A percentile compares a stretch with the other conserved stretches of the same genome.
Conservation (phyloP, 2,113 vertebrate genomes). For the Hydrochoerus hydrochaeris region DNA sequence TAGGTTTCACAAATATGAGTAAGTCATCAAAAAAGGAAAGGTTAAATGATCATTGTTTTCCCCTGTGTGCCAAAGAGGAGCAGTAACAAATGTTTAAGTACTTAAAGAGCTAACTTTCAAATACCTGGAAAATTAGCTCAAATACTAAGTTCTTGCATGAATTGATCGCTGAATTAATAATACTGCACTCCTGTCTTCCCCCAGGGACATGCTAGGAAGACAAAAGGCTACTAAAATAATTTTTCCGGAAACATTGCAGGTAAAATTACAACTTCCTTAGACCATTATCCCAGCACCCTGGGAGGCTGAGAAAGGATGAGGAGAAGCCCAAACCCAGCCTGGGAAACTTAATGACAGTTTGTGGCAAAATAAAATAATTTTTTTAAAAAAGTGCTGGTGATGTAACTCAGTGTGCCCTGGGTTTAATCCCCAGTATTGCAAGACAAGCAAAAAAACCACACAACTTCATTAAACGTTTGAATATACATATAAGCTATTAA, state of each 20-base stretch:
- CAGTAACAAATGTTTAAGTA: constrained; percentile 16
- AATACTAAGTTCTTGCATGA: background rate
- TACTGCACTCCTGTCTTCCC: background rate
- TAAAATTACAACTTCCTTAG: background rate
- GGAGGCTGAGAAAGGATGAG: background rate
- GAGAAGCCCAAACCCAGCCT: background rate
- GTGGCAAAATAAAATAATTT: background rate
- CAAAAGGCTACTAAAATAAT: background rate
- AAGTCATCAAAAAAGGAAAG: constrained; percentile 57
- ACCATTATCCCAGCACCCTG: background rate
- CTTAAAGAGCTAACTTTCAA: constrained; percentile 7
- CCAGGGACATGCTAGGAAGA: background rate
- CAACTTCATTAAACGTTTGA: background rate
- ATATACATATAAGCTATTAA: background rate
- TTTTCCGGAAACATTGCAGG: background rate
- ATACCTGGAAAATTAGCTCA: constrained; percentile 23
- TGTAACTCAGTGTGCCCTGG: background rate
- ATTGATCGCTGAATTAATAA: background rate
- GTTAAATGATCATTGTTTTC: constrained; percentile 12
- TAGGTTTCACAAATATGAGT: constrained; percentile 56
- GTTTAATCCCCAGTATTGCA: background rate
- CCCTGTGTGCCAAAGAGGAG: background rate
- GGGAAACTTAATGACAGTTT: background rate
- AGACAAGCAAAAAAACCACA: background rate
- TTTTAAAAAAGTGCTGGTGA: background rate